Evolutionary conservation across 2,888 invertebrate species (phyloP), one percentile per base, ranked within the genome.

Genomic region (Metalampra italica): DNA sequence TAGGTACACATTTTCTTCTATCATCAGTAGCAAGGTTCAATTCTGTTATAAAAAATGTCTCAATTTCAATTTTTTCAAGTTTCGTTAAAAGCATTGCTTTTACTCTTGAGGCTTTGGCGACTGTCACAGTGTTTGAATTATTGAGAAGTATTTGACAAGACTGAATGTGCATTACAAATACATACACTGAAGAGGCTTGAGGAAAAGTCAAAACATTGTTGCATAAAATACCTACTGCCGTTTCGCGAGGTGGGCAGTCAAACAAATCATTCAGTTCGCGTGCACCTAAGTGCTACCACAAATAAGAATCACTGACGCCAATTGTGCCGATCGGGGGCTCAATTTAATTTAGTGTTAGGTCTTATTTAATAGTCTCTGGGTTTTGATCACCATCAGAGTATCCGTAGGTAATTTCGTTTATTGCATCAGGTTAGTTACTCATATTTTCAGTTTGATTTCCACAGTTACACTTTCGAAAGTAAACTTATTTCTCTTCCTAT

Each of bases 191-290:
- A 22, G 5, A 22, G 22, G 22, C 22, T 22, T 5, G 22, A 22
- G 22, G 22, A 22, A n/a, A 22, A 22, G 22, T 22, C 22, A 22
- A 32, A 32, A 32, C 32, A 32, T 9, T 9, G 32, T 9, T 32
- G 32, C 32, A 32, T 11, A 32, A 32, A 32, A 45, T 51, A 32
- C 22, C 40, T 38, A 11, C 36, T 37, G 44, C 43, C 47, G 41
- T 54, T 50, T 46, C 11, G 38, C 45, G 29, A 30, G 46, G 49
- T 45, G 43, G 49, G 43, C 52, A 46, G 47, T 45, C 45, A 51
- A 51, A 57, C 57, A 64, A 61, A 61, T 58, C 51, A 54, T 59
- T 51, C 44, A 45, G 45, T 60, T 78, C 68, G 78, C 78, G 78
- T 79, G 78, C 67, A 56, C 57, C 51, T 67, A 71, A 70, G 59